phyloP scores from a whole-genome alignment of 53 echinoderm and acorn worm species.

The Arbacia lixula region DNA sequence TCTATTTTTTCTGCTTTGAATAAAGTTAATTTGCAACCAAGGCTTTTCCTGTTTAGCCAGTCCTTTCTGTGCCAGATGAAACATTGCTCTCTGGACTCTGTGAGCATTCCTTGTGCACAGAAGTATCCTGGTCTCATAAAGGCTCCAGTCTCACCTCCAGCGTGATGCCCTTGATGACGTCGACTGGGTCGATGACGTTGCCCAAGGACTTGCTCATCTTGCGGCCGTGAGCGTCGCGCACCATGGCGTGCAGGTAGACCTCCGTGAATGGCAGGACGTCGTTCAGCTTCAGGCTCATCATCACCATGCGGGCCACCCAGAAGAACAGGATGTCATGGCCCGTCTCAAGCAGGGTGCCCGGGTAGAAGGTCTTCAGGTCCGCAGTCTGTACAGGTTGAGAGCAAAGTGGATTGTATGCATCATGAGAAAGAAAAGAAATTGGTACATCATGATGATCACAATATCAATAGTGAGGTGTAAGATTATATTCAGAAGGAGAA shows the following conservation, averaged over 20 bases:
- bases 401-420: no score
- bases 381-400: slow-evolving; percentile 65
- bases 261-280: slow-evolving; percentile 83
- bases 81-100: no score
- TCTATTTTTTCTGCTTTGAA: no score
- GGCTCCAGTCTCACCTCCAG: slow-evolving; percentile 62
- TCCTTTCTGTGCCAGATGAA: no score
- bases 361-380: slow-evolving; percentile 84
- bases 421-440: no score
- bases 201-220: slow-evolving; percentile 99
- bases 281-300: slow-evolving; percentile 70
- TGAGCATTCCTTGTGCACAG: no score
- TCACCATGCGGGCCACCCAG: slow-evolving; percentile 84
- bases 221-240: slow-evolving; percentile 93
- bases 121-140: no score
- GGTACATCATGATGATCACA: no score
- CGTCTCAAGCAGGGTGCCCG: slow-evolving; percentile 92
- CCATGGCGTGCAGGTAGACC: slow-evolving; percentile 96
- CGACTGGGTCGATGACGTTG: slow-evolving; percentile 96
- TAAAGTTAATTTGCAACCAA: no score
- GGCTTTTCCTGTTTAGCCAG: no score
- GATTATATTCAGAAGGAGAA: no score
- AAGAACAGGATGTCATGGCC: slow-evolving; percentile 97
- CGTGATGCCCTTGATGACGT: slow-evolving; percentile 87
- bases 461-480: no score